Base-by-base conservation (phyloP, 2,888 invertebrate species). In the Heliothis peltigera region DNA sequence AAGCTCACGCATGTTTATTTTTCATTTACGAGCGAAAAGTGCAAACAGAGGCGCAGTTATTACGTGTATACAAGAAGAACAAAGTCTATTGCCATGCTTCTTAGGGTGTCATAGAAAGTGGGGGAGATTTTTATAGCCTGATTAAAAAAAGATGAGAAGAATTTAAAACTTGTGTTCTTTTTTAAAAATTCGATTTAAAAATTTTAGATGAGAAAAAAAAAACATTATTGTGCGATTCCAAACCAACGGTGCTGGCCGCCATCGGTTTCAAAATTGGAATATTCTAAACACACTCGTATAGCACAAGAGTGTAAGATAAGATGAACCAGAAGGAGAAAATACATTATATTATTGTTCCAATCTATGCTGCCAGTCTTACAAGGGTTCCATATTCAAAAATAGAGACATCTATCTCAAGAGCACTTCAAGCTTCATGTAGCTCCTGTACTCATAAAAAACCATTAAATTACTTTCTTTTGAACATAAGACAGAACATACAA, bases 1-100 rank as follows among this genome's bases (percentile, higher is more conserved):
- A 92, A 91, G 84, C 79, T 86, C 88, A 89, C 89, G 89, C 88
- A 85, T 94, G 94, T 94, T 94, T 94, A 93, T 93, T 94, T 94
- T 94, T 94, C 94, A 94, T 94, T 94, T 94, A 92, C 91, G 89
- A 88, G 86, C 86, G 77, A 84, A 83, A 70, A 79, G 67, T 74
- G 89, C 84, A 89, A 89, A 89, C 87, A 86, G 64, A 63, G 59
- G 65, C 54, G 77, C 61, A 65, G 72, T 71, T 85, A 87, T 87
- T 91, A 89, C 66, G 84, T 87, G 78, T 84, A 86, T 87, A 75
- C 67, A 64, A 78, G 78, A 64, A 78, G 78, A 79, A 64, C 65
- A 77, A 75, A 81, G 64, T 77, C 79, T 76, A 80, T 82, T 69
- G 57, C 54, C 64, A 56, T 28, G 44, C 28, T 43, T 17, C 28